A percentile compares a stretch with the other conserved stretches of the same genome.
Conservation (phyloP, 2,113 vertebrate genomes). For the Chlamydotis undulata region DNA sequence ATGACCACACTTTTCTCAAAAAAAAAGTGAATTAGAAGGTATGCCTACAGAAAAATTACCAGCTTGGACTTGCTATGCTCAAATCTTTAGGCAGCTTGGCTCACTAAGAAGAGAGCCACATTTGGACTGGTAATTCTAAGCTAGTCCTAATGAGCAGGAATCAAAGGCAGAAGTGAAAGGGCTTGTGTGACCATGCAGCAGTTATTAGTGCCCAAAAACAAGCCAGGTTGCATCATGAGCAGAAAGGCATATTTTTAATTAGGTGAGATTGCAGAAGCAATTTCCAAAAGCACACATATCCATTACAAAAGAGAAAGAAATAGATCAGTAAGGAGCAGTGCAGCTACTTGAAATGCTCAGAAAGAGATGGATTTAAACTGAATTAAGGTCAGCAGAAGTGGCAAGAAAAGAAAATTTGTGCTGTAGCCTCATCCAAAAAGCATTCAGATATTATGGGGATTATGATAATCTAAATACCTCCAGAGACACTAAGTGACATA, state of each 20-base stretch:
- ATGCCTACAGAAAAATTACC: background rate
- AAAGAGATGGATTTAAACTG: background rate
- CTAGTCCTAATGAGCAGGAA: background rate
- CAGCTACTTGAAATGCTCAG: background rate
- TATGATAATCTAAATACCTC: background rate
- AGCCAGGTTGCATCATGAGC: background rate
- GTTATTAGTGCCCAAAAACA: background rate
- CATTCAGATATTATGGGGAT: background rate
- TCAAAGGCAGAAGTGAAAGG: background rate
- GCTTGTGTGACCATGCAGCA: background rate
- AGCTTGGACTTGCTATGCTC: background rate
- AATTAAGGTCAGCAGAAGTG: slow-evolving; percentile 24
- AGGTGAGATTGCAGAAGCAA: background rate
- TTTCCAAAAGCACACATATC: background rate
- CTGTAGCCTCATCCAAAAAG: background rate
- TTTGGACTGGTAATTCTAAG: background rate
- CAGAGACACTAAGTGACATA: background rate
- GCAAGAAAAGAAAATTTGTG: background rate
- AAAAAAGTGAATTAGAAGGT: background rate
- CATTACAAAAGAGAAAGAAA: background rate
- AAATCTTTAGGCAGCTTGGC: background rate
- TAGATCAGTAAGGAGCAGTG: background rate
- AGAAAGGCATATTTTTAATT: background rate
- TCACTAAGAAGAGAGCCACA: background rate
- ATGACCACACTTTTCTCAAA: background rate